These are phyloP conservation scores for Cantharis lateralis DNA, from an alignment of 2,888 invertebrate species.

Conservation along the genomic window DNA sequence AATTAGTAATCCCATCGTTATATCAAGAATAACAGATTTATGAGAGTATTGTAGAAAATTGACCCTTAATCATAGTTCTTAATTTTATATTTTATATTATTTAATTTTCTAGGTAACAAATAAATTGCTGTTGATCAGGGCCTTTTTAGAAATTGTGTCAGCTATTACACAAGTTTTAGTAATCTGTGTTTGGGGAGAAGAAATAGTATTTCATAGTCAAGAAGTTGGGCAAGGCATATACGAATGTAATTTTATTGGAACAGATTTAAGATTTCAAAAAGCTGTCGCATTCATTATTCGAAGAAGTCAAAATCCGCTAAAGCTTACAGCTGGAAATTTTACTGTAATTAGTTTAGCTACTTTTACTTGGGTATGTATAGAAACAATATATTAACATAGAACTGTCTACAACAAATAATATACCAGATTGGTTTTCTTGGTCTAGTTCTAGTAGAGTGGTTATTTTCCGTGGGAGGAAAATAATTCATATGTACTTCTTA, in stretches of 20 bases:
- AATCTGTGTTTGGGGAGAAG: conserved; percentile 6
- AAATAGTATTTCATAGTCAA: conserved; percentile 2
- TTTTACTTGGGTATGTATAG: conserved; percentile 8
- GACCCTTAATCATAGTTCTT: too few relatives aligned
- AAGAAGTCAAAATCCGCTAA: conserved; percentile 2
- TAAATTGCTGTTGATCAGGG: background rate
- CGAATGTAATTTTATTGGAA: conserved; percentile 5
- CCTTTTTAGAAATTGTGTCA: background rate
- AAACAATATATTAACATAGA: background rate
- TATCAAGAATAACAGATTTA: too few relatives aligned
- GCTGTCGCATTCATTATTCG: background rate
- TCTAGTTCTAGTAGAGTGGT: too few relatives aligned
- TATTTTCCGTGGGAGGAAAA: too few relatives aligned
- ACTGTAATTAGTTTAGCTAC: conserved; percentile 2
- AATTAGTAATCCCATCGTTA: too few relatives aligned
- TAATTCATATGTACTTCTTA: too few relatives aligned
- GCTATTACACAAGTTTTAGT: background rate
- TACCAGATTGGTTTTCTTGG: too few relatives aligned
- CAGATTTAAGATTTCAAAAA: conserved; percentile 11
- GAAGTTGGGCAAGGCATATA: background rate
- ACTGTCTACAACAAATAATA: too few relatives aligned
- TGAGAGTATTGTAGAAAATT: too few relatives aligned
- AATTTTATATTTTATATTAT: background rate
- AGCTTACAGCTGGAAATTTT: conserved; percentile 13
- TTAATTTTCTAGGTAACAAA: background rate